Base-by-base conservation (phyloP, 2,113 vertebrate genomes). In the Lates calcarifer region DNA sequence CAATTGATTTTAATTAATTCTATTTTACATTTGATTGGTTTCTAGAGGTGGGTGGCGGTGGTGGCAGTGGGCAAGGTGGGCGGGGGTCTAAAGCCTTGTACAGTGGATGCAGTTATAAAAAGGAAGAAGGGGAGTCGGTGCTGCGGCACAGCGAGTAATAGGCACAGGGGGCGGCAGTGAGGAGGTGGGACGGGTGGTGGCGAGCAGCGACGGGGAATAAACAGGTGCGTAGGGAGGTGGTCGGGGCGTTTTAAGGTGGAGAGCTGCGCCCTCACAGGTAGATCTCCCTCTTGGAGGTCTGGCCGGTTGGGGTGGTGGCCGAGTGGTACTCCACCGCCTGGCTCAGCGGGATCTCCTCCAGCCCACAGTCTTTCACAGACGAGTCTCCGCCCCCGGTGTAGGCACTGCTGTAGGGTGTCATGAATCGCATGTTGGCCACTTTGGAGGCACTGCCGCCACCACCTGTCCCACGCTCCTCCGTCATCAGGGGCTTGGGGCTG, bases 351-450 rank as follows among this genome's bases (percentile, higher is more conserved):
- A 99, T 99, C 95, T 99, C 98, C 93, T 99, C 98, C 95, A 96
- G 93, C 84, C 96, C 95, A 85, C 96, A 98, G 96, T 98, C 97
- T 96, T 97, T 98, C 88, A 95, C 95, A 90, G 96, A 95, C 82
- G 96, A 93, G 92, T 98, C 97, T 93, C 96, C 96, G 87, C 95
- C 96, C 92, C 95, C 95, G 79, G 97, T 95, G 95, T 98, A 99
- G 97, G 98, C 98, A 99, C 98, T 98, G 90, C 90, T 93, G 96
- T 98, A 98, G 88, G 97, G 97, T 83, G 97, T 96, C 96, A 99
- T 96, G 95, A 99, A 98, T 88, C 97, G 97, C 94, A 98, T 96
- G 93, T 96, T 97, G 93, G 97, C 95, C 95, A 97, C 96, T 96
- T 98, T 98, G 95, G 96, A 96, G 92, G 95, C 95, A 65, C 79